Base-by-base conservation (phyloP, 2,113 vertebrate genomes). In the Melanostigma gelatinosum region DNA sequence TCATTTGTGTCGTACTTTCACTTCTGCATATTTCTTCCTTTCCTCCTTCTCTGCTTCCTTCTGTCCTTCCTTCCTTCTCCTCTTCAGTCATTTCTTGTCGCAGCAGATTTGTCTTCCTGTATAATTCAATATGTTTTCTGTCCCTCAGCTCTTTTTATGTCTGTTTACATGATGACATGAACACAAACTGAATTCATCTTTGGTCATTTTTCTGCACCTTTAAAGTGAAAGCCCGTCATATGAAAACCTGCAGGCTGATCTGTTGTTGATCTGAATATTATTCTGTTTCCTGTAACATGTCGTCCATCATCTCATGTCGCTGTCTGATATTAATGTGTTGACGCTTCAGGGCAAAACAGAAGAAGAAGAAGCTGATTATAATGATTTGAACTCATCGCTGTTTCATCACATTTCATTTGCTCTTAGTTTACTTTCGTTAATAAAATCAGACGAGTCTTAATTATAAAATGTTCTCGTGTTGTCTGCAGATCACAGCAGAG, bases 401-500 rank as follows among this genome's bases (percentile, higher is more conserved):
- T n/a, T 9, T n/a, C 50, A 22, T 22, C 22, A 7, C 18, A 10
- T 54, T 54, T 54, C 22, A 16, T 54, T 54, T n/a, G 15, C 22
- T 54, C 22, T 54, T 29, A 29, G 27, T 58, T 58, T 27, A 6
- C 24, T 58, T 15, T 58, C 29, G 12, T 58, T 29, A 29, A 29
- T 58, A 29, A 58, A 57, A 57, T 55, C 18, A 11, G 4, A 57
- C 2, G 6, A 20, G 48, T 50, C 7, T 22, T 8, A n/a, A 29
- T 58, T 34, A 34, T 4, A 34, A 34, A 34, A 34, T 15, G 13
- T 58, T 12, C 57, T 29, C 0, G 16, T 62, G 55, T 62, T 2
- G 12, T n/a, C 12, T 79, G 22, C 62, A 99, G 98, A 96, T 99
- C 90, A 96, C 97, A 29, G 97, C 97, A 0, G 98, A 99, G 91